phyloP scores from a whole-genome alignment of 2,797 vertebrate species.

The Esox masquinongy region DNA sequence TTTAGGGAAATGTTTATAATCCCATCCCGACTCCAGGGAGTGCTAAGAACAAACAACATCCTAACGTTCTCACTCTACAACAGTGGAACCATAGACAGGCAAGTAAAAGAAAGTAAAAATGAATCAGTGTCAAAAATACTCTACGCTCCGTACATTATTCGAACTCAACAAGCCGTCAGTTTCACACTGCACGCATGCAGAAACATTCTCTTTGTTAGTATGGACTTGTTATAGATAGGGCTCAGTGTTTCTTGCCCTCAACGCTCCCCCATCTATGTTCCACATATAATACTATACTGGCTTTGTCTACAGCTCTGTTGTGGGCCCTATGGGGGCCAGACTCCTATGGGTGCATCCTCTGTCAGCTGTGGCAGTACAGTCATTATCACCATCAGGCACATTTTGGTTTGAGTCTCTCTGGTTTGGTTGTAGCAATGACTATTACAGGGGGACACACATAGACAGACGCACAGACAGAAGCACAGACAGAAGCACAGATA shows the following conservation, averaged over 20 bases:
- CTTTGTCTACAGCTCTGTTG: no score
- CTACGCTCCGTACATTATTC: constrained; percentile 60
- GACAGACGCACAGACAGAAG: no score
- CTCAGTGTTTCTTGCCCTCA: constrained; percentile 55
- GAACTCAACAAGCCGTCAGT: constrained; percentile 68
- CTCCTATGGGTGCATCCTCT: not conserved
- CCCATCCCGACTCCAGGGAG: not conserved
- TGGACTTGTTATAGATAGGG: constrained; percentile 66
- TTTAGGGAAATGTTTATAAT: not conserved
- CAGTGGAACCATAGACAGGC: not conserved
- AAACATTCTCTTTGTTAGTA: constrained; percentile 64
- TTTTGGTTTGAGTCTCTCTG: constrained; percentile 62
- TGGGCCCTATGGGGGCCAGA: not conserved
- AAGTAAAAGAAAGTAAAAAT: constrained; percentile 41
- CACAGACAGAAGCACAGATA: no score
- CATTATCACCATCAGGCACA: constrained; percentile 75
- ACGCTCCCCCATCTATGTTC: constrained; percentile 24
- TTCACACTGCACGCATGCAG: constrained; percentile 63
- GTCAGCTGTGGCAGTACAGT: constrained; percentile 58
- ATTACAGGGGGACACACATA: constrained; percentile 48
- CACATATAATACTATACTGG: no score
- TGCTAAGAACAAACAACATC: constrained; percentile 13
- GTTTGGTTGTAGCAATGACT: constrained; percentile 63
- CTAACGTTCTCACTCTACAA: constrained; percentile 42
- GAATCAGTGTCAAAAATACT: constrained; percentile 60